Base-by-base conservation (phyloP, 1,140 invertebrate species). In the Sitobion miscanthi region DNA sequence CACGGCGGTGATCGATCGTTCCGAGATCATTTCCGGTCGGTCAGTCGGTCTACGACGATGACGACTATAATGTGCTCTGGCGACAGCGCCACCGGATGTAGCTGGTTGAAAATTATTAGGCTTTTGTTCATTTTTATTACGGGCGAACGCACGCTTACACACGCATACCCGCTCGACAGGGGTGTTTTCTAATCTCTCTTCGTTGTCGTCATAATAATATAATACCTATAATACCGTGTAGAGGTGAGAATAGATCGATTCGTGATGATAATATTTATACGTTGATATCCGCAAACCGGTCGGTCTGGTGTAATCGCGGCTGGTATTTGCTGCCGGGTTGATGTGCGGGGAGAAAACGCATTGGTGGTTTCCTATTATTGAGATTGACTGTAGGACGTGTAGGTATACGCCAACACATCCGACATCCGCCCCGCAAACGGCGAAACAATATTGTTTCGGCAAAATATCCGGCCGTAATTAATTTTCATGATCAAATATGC, bases 391-490 rank as follows among this genome's bases (percentile, higher is more conserved):
- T 88, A 52, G 17, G 52, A 21, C 17, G 20, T 20, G 17, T 52
- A 57, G 20, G 86, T 30, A 17, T 30, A 30, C 45, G 14, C 23
- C 25, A 57, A 57, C 89, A 57, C 17, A 90, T 90, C 88, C 88
- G 88, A 62, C 42, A 90, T 90, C 89, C 89, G 57, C 52, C 86
- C 30, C 25, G 42, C 83, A 8, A 14, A 54, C 52, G 9, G 52
- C 52, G 52, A 42, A 54, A 89, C 88, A 45, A 47, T 23, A 47
- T 69, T n/a, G 89, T 42, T 90, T 90, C 42, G 89, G 54, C 38
- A 45, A 69, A 90, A 90, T 38, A 62, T 90, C 89, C 89, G 57
- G 42, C 42, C 25, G 57, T 69, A n/a, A 90, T 90, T 90, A 90
- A 45, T 90, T 69, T 69, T 1, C 23, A 42, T 54, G 20, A 54